Base-by-base conservation (phyloP, 2,797 vertebrate species). In the Lemur catta region DNA sequence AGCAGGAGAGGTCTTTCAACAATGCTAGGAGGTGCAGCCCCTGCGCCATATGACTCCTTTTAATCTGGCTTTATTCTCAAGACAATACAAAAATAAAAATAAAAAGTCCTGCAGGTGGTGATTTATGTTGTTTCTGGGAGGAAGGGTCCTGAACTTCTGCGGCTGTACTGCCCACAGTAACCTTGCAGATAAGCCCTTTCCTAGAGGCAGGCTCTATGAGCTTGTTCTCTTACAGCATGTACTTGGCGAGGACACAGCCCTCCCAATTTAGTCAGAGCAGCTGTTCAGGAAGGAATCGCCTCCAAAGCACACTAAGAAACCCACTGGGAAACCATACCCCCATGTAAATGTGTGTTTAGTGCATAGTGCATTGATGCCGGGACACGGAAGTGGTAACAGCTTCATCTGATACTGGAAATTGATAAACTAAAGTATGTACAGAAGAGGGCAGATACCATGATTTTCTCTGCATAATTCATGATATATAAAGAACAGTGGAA, bases 261-360 rank as follows among this genome's bases (percentile, higher is more conserved):
- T 97, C 93, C 90, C 63, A 2, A 84, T 97, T 97, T 97, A 97
- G 95, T 96, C 95, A 92, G 93, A 96, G 97, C 97, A 98, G 97
- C 97, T 97, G 96, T 92, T 98, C 97, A 96, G 95, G 96, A 97
- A 97, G 95, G 90, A 92, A 82, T 94, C 1, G 94, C 92, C 96
- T 96, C 96, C 95, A 97, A 79, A 96, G 87, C 80, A 82, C 84
- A 48, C 61, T 5, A 30, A 79, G 93, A 96, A 85, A 94, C 76
- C 89, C 87, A 93, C 84, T 35, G 30, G 93, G 57, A 96, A 95
- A 43, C 87, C 93, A 84, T 28, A 76, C 24, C 57, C 87, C 81
- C 35, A 1, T 90, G 85, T 43, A 71, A 92, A 87, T 3, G 61
- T 30, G 67, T 41, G 55, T 52, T 48, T n/a, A 28, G 43, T 59